phyloP scores from a whole-genome alignment of 2,888 invertebrate species.

The Philopedon plagiatum region DNA sequence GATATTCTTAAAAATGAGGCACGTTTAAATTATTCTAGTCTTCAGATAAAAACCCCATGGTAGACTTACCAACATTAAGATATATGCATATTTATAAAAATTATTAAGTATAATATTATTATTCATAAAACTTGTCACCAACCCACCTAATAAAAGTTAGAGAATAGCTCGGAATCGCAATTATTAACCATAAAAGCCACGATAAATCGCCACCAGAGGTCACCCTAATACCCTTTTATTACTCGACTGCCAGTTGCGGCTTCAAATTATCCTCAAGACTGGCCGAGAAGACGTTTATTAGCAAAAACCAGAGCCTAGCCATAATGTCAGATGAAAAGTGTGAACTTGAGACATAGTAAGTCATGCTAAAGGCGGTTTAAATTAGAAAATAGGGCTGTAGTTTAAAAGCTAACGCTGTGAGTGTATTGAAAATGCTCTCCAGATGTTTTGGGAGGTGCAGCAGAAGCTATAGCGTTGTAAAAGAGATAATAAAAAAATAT shows the following conservation, averaged over 20 bases:
- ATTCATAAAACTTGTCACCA: not conserved
- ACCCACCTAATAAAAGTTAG: conserved; percentile 22
- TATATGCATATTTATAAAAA: too few species aligned
- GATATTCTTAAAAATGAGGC: too few species aligned
- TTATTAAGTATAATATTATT: not conserved
- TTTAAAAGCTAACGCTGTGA: conserved; percentile 30
- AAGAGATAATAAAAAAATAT: too few species aligned
- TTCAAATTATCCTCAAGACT: conserved; percentile 48
- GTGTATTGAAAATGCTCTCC: conserved; percentile 32
- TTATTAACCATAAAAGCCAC: conserved; percentile 64
- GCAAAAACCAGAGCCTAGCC: conserved; percentile 33
- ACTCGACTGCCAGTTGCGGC: conserved; percentile 47
- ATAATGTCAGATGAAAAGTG: conserved; percentile 49
- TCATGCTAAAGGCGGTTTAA: conserved; percentile 40
- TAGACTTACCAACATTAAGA: too few species aligned
- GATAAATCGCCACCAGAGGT: conserved; percentile 60
- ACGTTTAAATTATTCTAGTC: too few species aligned
- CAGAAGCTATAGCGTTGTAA: too few species aligned
- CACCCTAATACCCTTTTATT: conserved; percentile 43
- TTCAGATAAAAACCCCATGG: too few species aligned
- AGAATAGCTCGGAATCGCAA: conserved; percentile 53
- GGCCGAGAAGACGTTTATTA: conserved; percentile 47
- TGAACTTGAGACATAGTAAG: conserved; percentile 30
- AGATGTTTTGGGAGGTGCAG: not conserved
- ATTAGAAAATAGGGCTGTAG: conserved; percentile 39